Base-by-base conservation (phyloP, 1,140 invertebrate genomes). In the Lordiphosa collinella region DNA sequence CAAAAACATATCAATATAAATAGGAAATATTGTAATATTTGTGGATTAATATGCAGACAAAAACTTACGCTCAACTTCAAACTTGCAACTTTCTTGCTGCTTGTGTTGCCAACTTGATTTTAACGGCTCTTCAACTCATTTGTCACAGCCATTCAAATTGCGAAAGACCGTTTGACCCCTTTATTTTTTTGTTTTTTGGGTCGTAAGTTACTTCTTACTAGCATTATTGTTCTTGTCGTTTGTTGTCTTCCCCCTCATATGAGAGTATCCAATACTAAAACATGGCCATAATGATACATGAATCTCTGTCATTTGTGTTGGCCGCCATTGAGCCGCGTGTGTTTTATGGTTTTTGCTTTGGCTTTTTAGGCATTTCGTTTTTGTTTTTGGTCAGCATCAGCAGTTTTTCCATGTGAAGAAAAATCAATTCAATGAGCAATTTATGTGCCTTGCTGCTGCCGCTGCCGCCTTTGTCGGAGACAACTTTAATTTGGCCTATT, bases 401-500 rank as follows among this genome's bases (percentile, higher is more conserved):
- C 76, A 56, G 52, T 82, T 82, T 25, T 72, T 54, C 46, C 31
- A 57, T 43, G 13, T 18, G 22, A 25, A 49, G 34, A 37, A 48
- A 13, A 61, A 66, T 52, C 62, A 66, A 76, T 80, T 76, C 79
- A 80, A 80, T 80, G 76, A 76, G 66, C 61, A 55, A 75, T 67
- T 71, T 62, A 71, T 71, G 71, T 58, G 74, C 54, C 69, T 52
- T 51, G 64, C 55, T 40, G 35, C 40, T 9, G 6, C 14, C 14
- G n/a, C 13, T 11, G 10, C 4, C 4, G 10, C 13, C 44, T 65
- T 69, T 66, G 63, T 49, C 44, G 60, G 40, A 56, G 50, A 47
- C 70, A 80, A 75, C 54, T 76, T 82, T 67, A 82, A 82, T 82
- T 53, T 64, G 50, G 50, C 68, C 66, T 84, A 82, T 84, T 71